Percentiles rank a stretch among this genome's conserved stretches.
phyloP scores from a whole-genome alignment of 2,797 vertebrate species.

The Menidia menidia region DNA sequence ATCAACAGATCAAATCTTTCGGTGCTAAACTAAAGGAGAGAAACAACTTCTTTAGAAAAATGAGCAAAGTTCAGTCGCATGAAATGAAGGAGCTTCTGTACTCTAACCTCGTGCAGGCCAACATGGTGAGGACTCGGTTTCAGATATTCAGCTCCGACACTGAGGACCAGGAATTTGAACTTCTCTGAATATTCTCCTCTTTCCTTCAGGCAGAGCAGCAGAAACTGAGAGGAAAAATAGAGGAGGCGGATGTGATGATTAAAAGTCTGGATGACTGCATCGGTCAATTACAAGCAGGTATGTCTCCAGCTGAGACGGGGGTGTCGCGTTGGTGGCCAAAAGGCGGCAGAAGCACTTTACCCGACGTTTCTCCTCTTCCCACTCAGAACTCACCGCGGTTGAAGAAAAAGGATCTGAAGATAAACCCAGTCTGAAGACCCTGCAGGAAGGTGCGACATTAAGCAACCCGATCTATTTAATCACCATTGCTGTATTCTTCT shows the following conservation, averaged over 20 bases:
- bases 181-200: neutral
- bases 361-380: neutral
- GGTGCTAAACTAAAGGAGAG: constrained; percentile 79
- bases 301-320: neutral
- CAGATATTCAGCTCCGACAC: neutral
- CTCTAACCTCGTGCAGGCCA: constrained; percentile 63
- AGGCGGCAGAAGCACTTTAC: too few relatives aligned
- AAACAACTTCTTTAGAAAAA: constrained; percentile 77
- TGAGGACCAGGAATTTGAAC: accelerated
- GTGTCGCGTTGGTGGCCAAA: neutral
- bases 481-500: neutral
- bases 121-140: constrained; percentile 64
- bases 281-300: constrained; percentile 77
- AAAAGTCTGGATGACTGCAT: constrained; percentile 77
- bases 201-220: constrained; percentile 74
- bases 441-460: constrained; percentile 65
- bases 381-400: constrained; percentile 73
- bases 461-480: neutral
- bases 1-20: constrained; percentile 73
- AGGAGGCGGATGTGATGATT: constrained; percentile 71
- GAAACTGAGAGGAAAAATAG: constrained; percentile 64
- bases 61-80: constrained; percentile 76
- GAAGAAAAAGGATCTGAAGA: constrained; percentile 58
- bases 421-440: constrained; percentile 64
- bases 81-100: constrained; percentile 82